Percentiles rank a stretch among this genome's conserved stretches.
Conservation (phyloP, 2,113 vertebrate genomes). For the Lasiurus cinereus region DNA sequence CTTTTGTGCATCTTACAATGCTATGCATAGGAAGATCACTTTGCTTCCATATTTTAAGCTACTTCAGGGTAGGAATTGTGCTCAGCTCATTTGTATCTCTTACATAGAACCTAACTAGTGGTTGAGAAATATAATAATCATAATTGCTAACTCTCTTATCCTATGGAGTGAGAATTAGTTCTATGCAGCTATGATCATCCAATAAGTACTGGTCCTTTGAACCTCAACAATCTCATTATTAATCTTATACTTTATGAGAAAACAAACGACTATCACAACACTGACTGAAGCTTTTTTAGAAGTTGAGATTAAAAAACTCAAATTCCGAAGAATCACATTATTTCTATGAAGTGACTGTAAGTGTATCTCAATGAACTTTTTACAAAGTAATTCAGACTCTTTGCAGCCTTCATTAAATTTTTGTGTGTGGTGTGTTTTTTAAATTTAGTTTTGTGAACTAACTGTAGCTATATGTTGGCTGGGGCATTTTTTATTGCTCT, state of each 20-base stretch:
- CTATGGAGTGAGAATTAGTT: background rate
- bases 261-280: background rate
- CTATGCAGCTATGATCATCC: background rate
- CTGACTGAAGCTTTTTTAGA: slow-evolving; percentile 13
- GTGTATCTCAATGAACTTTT: slow-evolving; percentile 38
- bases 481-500: background rate
- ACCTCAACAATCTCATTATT: background rate
- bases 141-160: background rate
- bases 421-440: background rate
- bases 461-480: background rate
- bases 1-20: background rate
- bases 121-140: background rate
- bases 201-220: background rate
- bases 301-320: slow-evolving; percentile 21
- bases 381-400: slow-evolving; percentile 18
- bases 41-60: slow-evolving; percentile 1
- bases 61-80: background rate
- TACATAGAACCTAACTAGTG: background rate
- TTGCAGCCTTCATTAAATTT: background rate
- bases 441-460: slow-evolving; percentile 33
- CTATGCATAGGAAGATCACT: background rate
- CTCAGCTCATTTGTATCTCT: background rate
- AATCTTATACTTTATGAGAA: background rate
- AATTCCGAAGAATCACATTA: background rate
- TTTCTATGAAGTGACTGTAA: background rate